Evolutionary conservation across 2,888 invertebrate genomes (phyloP), one percentile per base, ranked within the genome.

Genomic region (Phengaris alcon): DNA sequence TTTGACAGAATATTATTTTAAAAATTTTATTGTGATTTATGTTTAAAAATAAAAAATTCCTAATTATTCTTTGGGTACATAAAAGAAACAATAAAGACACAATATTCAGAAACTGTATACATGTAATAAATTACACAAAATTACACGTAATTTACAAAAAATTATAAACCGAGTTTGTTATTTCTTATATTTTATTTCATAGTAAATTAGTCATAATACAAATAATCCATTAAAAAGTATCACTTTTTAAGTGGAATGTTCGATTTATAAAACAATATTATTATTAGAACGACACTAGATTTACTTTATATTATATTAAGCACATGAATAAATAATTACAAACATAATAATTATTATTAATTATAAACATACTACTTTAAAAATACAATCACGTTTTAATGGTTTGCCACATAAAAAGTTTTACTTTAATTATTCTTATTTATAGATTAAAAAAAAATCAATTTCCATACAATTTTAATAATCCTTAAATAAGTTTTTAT

Each of bases 1-100:
- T 13, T 57, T 15, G 59, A 64, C 64, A 64, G 64, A 64, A 64
- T 59, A 59, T 59, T 22, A 7, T 59, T 22, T 59, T 59, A 9
- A 59, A 3, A 22, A 7, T n/a, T 22, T 22, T 22, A 22, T 22
- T 22, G 22, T 22, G 22, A 22, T 22, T 35, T 35, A 35, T 35
- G 35, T 35, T 35, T 35, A 35, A 3, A 35, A 3, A 0, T 48
- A 48, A 48, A 48, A 48, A 22, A 22, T 22, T 48, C 48, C 6
- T 48, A 48, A 6, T 48, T 6, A 48, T 48, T 48, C 48, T 48
- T 48, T 48, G 8, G 48, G 48, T 55, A 6, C 6, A 15, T 55
- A 55, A 55, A n/a, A 7, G 13, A 55, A 55, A 35, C 35, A 44
- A 22, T 22, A 64, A 52, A 52, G 9, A 52, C 52, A 8, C 52